Evolutionary conservation across 2,888 invertebrate genomes (phyloP), one percentile per base, ranked within the genome.

Genomic region (Catocala sponsa): DNA sequence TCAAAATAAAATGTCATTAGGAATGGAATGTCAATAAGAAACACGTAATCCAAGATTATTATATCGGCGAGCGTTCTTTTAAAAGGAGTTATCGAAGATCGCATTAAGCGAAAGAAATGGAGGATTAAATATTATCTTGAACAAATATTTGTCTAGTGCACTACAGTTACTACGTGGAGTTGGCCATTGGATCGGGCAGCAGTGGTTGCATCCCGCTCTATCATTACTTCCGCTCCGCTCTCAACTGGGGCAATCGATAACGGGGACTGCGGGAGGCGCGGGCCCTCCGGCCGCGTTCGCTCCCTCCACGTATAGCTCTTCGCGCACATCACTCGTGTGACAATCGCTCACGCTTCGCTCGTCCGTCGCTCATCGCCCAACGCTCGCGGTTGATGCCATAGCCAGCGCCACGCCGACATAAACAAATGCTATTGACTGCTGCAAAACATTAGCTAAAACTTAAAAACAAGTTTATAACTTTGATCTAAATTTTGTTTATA

Each of bases 201-300:
- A 91, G 90, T 92, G 88, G 91, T 92, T 92, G 94, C 94, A 93
- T 94, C 94, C 89, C 88, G 88, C 89, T 94, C 94, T 94, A 91
- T 93, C 93, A 90, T 91, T 91, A 89, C 90, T 93, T 92, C 91
- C 94, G 91, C 91, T 90, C 91, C 91, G 90, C 92, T 94, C 92
- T 94, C 95, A 95, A 95, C 95, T 95, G 95, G 95, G 95, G 95
- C 95, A 95, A 95, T 95, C 95, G 95, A 95, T 95, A 95, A 86
- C 83, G 87, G 82, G 89, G 85, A 84, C 68, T 70, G 81, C 69
- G 82, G 82, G 84, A 80, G 82, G 69, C 78, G 78, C 78, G 71
- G 75, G 67, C 77, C 75, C 76, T 81, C 76, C 78, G 81, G 70
- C 79, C 81, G 79, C 80, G 79, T 85, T 86, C 85, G 68, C 80